Evolutionary conservation across 1,140 invertebrate genomes (phyloP), one percentile per base, ranked within the genome.

Genomic region (Drosophila yakuba): DNA sequence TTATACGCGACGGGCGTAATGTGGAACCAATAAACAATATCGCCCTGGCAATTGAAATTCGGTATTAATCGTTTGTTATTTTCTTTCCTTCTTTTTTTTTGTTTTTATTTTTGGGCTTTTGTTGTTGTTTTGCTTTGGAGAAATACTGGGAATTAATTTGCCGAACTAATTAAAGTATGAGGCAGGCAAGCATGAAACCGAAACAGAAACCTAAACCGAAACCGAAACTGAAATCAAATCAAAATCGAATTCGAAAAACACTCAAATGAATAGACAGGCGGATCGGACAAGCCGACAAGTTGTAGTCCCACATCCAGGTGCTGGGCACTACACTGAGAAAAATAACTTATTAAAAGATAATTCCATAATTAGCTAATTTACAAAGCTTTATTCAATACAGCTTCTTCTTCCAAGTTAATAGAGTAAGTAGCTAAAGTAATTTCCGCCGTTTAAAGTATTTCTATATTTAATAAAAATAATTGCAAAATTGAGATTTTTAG

Each of bases 181-280:
- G 66, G 76, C 72, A 61, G 59, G 55, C 68, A 74, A 85, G 78
- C 82, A 78, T 88, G 66, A 86, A 88, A 67, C 64, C 66, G 48
- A 78, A 84, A 25, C 17, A 17, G 17, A 17, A 17, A 20, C 20
- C 1, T 1, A 20, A 20, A 20, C 20, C 20, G 20, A 20, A 20
- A 2, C 20, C 20, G 20, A 20, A 20, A 68, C 80, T 15, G 47
- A 51, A 85, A 81, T 80, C 78, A 84, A 84, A 84, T 80, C 80
- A 72, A 86, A 86, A 86, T 84, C 80, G 75, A 78, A 76, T 43
- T 44, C 72, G 20, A 62, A 61, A 66, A 60, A 82, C 50, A 60
- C 47, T 71, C 55, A 71, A 81, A 86, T 81, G 67, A 85, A 85
- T 85, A 85, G 82, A 86, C 82, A 85, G 80, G 74, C 82, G 80